Conservation (phyloP, 2,113 vertebrate species). For the Halichoerus grypus region DNA sequence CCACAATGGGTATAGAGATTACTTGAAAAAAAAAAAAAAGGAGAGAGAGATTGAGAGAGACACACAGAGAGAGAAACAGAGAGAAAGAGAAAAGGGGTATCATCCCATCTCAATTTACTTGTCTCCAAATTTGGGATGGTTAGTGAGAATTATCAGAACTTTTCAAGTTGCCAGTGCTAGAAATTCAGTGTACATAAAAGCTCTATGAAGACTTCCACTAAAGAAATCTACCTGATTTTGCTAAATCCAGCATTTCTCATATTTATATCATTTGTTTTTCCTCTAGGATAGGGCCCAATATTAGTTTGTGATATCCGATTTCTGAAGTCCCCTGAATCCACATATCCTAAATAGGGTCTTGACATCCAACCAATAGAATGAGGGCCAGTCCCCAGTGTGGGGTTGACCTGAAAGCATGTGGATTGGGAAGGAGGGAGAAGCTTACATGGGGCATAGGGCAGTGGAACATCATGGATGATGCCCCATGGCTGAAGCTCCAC, state of each 20-base stretch:
- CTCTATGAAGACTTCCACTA: neutral
- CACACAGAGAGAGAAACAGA: neutral
- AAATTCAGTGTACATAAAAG: neutral
- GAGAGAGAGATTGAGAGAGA: neutral
- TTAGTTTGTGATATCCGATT: neutral
- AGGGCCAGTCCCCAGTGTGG: neutral
- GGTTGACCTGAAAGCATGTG: neutral
- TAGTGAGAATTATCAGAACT: neutral
- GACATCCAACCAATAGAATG: neutral
- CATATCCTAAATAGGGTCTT: neutral
- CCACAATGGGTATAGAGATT: neutral
- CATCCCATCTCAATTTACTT: neutral
- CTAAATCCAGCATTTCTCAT: neutral
- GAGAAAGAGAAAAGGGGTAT: neutral
- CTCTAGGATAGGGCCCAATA: neutral
- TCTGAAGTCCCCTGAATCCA: neutral
- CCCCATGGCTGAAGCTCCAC: neutral
- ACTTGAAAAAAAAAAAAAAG: neutral
- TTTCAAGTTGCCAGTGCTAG: neutral
- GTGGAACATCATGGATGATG: neutral
- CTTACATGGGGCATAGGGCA: neutral
- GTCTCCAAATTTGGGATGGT: neutral
- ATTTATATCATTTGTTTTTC: neutral
- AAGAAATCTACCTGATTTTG: neutral
- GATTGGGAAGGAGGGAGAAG: neutral